Percentiles rank a stretch among this genome's conserved stretches.
These are phyloP conservation scores for Tipula confusa DNA, from an alignment of 2,888 invertebrate genomes.

Conservation along the genomic window DNA sequence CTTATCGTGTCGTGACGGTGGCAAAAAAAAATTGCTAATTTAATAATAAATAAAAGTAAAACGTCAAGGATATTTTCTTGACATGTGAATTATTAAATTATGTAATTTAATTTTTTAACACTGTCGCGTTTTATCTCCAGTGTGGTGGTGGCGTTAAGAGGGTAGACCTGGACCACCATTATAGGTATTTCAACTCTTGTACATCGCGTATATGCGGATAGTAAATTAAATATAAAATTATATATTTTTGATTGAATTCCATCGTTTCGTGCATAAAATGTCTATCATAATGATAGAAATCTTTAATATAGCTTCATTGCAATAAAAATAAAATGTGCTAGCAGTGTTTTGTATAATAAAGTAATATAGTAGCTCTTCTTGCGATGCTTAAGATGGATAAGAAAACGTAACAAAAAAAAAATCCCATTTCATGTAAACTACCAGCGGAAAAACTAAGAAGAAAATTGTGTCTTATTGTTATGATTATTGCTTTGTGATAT, in stretches of 20 bases:
- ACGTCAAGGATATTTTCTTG: neutral
- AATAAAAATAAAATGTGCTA: no score
- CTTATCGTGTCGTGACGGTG: neutral
- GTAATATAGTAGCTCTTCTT: neutral
- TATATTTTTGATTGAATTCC: neutral
- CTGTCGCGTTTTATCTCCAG: neutral
- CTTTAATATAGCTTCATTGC: neutral
- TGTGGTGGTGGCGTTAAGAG: no score
- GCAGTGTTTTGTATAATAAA: neutral
- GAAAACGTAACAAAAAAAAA: neutral
- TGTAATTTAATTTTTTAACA: neutral
- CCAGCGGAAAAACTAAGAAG: no score
- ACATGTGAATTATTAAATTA: neutral
- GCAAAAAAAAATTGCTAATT: neutral
- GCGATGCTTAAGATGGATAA: slow-evolving; percentile 20
- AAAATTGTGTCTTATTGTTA: neutral
- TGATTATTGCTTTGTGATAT: slow-evolving; percentile 20
- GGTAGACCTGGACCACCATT: neutral
- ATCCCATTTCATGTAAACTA: no score
- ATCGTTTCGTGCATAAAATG: neutral
- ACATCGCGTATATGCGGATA: neutral
- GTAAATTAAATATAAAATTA: no score
- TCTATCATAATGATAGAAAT: neutral
- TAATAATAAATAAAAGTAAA: neutral
- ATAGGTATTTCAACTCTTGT: neutral